Evolutionary conservation across 2,888 invertebrate genomes (phyloP).

Genomic region (Alsophila aescularia): DNA sequence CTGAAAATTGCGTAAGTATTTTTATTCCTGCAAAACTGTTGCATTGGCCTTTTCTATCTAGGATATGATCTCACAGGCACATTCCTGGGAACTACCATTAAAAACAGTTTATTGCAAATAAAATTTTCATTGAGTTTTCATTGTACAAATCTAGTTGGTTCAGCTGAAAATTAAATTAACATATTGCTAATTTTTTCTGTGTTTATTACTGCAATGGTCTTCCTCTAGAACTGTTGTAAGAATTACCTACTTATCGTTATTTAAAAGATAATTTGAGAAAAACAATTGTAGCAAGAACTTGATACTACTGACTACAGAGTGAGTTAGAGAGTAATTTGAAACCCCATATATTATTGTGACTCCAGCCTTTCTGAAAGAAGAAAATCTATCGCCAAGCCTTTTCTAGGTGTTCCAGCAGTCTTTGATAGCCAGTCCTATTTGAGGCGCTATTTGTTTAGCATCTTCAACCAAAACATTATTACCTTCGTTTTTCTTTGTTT

Average conservation of each 20-base stretch:
- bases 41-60: neutral
- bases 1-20: slow-evolving; percentile 76
- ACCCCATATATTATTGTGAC: too few species aligned
- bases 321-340: too few species aligned
- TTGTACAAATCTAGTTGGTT: slow-evolving; percentile 12
- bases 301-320: too few species aligned
- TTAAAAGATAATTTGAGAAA: too few species aligned
- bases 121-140: neutral
- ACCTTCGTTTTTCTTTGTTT: too few species aligned
- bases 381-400: too few species aligned
- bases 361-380: too few species aligned
- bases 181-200: slow-evolving; percentile 9
- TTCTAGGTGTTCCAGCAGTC: too few species aligned
- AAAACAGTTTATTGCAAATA: neutral
- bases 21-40: slow-evolving; percentile 30
- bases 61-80: neutral
- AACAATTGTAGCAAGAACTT: neutral
- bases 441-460: too few species aligned
- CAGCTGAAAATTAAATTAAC: slow-evolving; percentile 6
- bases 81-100: neutral
- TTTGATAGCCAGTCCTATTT: too few species aligned
- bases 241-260: neutral
- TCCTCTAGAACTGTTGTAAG: neutral
- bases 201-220: neutral
- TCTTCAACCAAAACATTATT: too few species aligned